Evolutionary conservation across 2,113 vertebrate species (phyloP), one percentile per base, ranked within the genome.

Genomic region (Heterotis niloticus): DNA sequence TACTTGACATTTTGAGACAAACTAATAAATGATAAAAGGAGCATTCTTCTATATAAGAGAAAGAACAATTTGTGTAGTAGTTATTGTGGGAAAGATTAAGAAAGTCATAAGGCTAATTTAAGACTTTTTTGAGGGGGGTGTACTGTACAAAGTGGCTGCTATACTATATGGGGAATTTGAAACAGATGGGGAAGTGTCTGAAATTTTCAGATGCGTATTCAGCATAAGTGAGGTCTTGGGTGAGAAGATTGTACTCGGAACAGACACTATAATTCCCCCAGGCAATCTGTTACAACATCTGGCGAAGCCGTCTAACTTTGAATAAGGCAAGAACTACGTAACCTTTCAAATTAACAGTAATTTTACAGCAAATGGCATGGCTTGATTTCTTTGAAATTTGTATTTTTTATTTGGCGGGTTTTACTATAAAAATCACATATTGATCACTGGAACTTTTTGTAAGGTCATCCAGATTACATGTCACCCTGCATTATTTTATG

Each of bases 301-400:
- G 71, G 52, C 23, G 16, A 74, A 51, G 23, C 20, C 51, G 18
- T 52, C 10, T 5, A 13, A 73, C 17, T 20, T 11, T 54, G 57
- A 54, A 54, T 11, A 56, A 23, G 51, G 13, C 23, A 56, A 51
- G 51, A 34, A 74, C 52, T 20, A 74, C 23, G 20, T 23, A 74
- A 74, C 71, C 62, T 66, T 79, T 85, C 79, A 83, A 76, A 85
- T 81, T 79, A 80, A 81, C 78, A 85, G 75, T 75, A 80, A 81
- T 29, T 60, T 81, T 83, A 75, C 72, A 81, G 62, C 72, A 80
- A 78, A 79, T 24, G 72, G 28, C 72, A 77, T 68, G 74, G 62
- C 34, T 67, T 26, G 23, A 68, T 28, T 10, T 12, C 16, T 13
- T 28, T 64, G 26, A 68, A 67, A 60, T 75, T 17, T 51, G 64